Evolutionary conservation across 2,888 invertebrate genomes (phyloP).

Genomic region (Drosophila pseudotakahashii): DNA sequence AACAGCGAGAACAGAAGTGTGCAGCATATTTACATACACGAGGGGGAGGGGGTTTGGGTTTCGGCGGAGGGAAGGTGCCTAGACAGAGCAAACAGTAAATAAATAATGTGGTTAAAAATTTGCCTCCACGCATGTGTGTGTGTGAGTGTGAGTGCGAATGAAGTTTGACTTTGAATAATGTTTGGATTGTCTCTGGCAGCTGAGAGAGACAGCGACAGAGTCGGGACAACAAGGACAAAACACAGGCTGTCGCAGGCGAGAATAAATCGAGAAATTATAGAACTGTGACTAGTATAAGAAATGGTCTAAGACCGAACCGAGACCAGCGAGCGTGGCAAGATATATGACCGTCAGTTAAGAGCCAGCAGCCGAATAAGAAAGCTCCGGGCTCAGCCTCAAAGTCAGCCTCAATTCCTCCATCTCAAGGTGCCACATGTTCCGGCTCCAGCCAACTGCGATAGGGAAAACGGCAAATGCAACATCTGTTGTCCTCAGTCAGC

Average conservation of each 20-base stretch:
- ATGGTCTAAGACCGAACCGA: conserved; percentile 64
- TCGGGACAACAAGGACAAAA: conserved; percentile 46
- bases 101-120: conserved; percentile 80
- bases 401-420: conserved; percentile 38
- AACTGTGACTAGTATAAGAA: conserved; percentile 80
- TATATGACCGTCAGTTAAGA: conserved; percentile 70
- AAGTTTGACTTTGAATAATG: conserved; percentile 80
- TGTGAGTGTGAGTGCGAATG: conserved; percentile 65
- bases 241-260: conserved; percentile 53
- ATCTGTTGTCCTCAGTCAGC: conserved; percentile 65
- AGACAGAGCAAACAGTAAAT: conserved; percentile 66
- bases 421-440: conserved; percentile 72
- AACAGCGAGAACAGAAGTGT: conserved; percentile 61
- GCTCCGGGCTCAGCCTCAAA: conserved; percentile 26
- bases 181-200: conserved; percentile 78
- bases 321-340: conserved; percentile 70
- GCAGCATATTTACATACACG: conserved; percentile 69
- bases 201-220: conserved; percentile 43
- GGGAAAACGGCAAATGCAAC: conserved; percentile 53
- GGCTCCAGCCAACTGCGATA: conserved; percentile 17
- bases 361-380: conserved; percentile 37
- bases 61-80: conserved; percentile 1
- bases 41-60: background rate
- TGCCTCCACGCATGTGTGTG: conserved; percentile 48
- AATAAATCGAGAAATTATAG: conserved; percentile 80